phyloP scores from a whole-genome alignment of 2,797 vertebrate species.

The Presbytis comata region DNA sequence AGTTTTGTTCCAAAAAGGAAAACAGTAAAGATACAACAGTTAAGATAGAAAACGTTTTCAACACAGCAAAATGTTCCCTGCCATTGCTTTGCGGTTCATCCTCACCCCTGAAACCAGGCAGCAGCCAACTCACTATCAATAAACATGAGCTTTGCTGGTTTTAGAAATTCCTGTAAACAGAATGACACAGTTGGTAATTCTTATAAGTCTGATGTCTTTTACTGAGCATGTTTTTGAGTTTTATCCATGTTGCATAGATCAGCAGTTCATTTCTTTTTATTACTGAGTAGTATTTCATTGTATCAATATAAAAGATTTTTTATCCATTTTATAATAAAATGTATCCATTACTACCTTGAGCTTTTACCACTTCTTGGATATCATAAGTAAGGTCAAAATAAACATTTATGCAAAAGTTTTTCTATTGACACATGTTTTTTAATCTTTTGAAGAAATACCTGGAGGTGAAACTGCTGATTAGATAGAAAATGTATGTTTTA shows the following conservation, averaged over 20 bases:
- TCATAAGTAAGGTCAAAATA: background rate
- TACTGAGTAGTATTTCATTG: background rate
- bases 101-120: background rate
- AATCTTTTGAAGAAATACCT: background rate
- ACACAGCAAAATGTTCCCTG: background rate
- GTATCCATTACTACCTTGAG: background rate
- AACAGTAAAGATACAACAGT: background rate
- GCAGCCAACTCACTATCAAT: background rate
- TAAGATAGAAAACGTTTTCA: background rate
- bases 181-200: background rate
- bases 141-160: background rate
- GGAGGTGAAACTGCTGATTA: background rate
- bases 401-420: background rate
- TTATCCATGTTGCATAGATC: background rate
- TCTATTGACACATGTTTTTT: background rate
- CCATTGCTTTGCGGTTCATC: background rate
- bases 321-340: too few relatives aligned
- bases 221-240: background rate
- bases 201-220: background rate
- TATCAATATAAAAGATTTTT: background rate
- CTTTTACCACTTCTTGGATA: background rate
- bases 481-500: background rate
- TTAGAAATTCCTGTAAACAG: background rate
- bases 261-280: background rate
- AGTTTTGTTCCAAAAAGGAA: background rate